These are phyloP conservation scores for Ligdia adustata DNA, from an alignment of 2,888 invertebrate species.

Conservation along the genomic window DNA sequence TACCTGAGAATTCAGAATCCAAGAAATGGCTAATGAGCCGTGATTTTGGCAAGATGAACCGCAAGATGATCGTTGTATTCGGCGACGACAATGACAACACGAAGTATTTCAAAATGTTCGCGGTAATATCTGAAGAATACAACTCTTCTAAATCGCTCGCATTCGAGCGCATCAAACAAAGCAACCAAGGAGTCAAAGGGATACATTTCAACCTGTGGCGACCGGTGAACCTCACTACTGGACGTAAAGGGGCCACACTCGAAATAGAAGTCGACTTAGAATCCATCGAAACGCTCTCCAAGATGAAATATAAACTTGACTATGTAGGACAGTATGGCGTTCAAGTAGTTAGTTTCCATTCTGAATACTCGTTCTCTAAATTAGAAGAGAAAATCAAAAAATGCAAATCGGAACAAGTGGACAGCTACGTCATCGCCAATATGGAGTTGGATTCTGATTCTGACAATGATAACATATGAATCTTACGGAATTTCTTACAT, in stretches of 20 bases:
- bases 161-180: constrained; percentile 53
- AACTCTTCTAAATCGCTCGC: constrained; percentile 34
- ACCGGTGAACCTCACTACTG: constrained; percentile 23
- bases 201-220: constrained; percentile 67
- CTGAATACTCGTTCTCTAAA: constrained; percentile 43
- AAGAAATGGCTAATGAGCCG: constrained; percentile 59
- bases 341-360: constrained; percentile 41
- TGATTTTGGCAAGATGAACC: constrained; percentile 57
- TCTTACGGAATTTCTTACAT: no score
- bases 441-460: constrained; percentile 68
- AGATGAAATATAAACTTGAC: constrained; percentile 56
- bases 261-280: constrained; percentile 65
- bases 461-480: constrained; percentile 43
- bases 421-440: constrained; percentile 65
- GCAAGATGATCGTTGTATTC: constrained; percentile 48
- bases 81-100: constrained; percentile 52
- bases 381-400: constrained; percentile 53
- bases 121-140: constrained; percentile 40
- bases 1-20: constrained; percentile 65
- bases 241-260: constrained; percentile 29
- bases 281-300: constrained; percentile 58
- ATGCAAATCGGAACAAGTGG: constrained; percentile 56
- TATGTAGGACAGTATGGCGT: constrained; percentile 44
- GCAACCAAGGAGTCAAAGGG: constrained; percentile 64
- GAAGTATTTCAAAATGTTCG: constrained; percentile 54